Evolutionary conservation across 2,888 invertebrate species (phyloP).

Genomic region (Atrina japonica): DNA sequence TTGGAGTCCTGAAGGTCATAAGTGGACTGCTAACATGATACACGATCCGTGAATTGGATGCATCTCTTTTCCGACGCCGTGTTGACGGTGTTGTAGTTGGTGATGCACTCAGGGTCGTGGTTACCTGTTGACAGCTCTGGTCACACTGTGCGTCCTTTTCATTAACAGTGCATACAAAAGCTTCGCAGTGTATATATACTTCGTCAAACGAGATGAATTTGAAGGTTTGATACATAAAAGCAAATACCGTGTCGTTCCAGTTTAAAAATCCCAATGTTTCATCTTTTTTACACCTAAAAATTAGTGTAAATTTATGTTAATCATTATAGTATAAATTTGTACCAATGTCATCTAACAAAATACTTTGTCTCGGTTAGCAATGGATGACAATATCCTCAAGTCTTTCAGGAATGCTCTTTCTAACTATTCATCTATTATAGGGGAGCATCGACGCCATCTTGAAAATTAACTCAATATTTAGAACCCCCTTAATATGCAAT

Average conservation of each 20-base stretch:
- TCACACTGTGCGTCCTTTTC: conserved; percentile 68
- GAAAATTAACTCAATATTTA: too few relatives aligned
- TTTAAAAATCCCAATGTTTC: conserved; percentile 64
- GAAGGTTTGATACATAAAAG: conserved; percentile 71
- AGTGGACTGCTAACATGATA: conserved; percentile 40
- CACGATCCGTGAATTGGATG: not conserved
- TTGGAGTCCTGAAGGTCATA: conserved; percentile 23
- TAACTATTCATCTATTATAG: too few relatives aligned
- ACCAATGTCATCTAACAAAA: too few relatives aligned
- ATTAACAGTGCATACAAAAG: conserved; percentile 65
- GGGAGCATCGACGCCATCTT: too few relatives aligned
- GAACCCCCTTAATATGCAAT: too few relatives aligned
- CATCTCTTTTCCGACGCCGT: conserved; percentile 32
- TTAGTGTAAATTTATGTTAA: too few relatives aligned
- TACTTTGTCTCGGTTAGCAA: too few relatives aligned
- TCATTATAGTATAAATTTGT: too few relatives aligned
- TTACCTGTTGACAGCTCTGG: conserved; percentile 68
- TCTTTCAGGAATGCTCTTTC: too few relatives aligned
- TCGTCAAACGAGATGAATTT: conserved; percentile 60
- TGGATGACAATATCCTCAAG: too few relatives aligned
- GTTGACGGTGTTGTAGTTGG: conserved; percentile 46
- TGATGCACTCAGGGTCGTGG: conserved; percentile 51
- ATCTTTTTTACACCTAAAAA: conserved; percentile 65
- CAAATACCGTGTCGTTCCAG: conserved; percentile 65
- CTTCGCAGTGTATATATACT: conserved; percentile 71